Base-by-base conservation (phyloP, 2,797 vertebrate species). In the Myotis findleyi region DNA sequence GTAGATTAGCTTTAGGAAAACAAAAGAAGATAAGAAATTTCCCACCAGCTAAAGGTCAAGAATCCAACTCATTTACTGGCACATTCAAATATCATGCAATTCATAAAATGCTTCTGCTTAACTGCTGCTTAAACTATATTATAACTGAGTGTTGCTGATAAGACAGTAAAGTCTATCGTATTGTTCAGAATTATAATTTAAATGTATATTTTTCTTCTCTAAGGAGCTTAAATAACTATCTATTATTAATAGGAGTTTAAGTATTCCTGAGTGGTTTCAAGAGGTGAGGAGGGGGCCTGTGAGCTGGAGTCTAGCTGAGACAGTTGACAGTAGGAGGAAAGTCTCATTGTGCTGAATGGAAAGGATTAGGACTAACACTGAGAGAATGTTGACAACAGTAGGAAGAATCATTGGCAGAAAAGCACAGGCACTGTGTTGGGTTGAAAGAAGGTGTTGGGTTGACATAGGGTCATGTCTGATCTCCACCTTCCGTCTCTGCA, bases 1-100 rank as follows among this genome's bases (percentile, higher is more conserved):
- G 91, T 30, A 92, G 79, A 91, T 93, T 64, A 86, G 68, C 49
- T n/a, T 55, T 80, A 16, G 83, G 53, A 82, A 96, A 96, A 93
- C 84, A 96, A 86, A 95, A 27, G 4, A 38, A 89, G 38, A 51
- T 82, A 91, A 93, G 41, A 72, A 84, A 95, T 30, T 64, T 68
- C 66, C 69, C 44, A 89, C 41, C 27, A 94, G 18, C 33, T 90
- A 93, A 93, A 96, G 79, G 82, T 84, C 59, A 95, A 53, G n/a
- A 62, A 79, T 41, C 25, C 30, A 76, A 89, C 11, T 68, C 10
- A 47, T 86, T 82, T 66, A 85, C 27, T 80, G n/a, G 64, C 49
- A 75, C 14, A 53, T 21, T 95, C 49, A 90, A 92, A 90, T 72
- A 76, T 12, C 81, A 86, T 4, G 0, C 12, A 16, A 80, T 89